Evolutionary conservation across 1,140 invertebrate species (phyloP).

Genomic region (Sycophila sp.): DNA sequence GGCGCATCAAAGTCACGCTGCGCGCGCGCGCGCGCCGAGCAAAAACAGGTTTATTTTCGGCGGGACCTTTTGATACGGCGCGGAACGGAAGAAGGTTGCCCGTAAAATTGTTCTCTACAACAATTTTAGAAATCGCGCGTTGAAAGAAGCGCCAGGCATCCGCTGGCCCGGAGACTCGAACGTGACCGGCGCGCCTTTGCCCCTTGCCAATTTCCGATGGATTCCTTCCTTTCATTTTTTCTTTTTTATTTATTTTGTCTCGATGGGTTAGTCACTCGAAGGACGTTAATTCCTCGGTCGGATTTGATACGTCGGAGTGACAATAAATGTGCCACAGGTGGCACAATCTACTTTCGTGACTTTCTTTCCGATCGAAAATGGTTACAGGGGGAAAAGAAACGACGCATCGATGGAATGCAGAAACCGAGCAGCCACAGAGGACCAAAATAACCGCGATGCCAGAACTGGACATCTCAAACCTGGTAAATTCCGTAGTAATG

Average conservation of each 20-base stretch:
- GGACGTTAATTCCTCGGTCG: no score
- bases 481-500: conserved; percentile 51
- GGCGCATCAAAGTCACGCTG: background rate
- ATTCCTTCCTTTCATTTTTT: background rate
- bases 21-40: background rate
- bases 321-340: no score
- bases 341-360: no score
- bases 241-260: background rate
- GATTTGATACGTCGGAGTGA: no score
- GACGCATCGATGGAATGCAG: conserved; percentile 52
- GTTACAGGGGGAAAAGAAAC: no score
- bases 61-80: background rate
- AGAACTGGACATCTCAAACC: conserved; percentile 64
- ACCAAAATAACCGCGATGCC: conserved; percentile 59
- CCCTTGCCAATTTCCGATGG: conserved; percentile 19
- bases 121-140: conserved; percentile 24
- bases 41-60: conserved; percentile 3
- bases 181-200: background rate
- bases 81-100: background rate
- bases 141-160: background rate
- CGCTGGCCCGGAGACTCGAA: background rate
- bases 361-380: conserved; percentile 12
- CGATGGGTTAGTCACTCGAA: background rate
- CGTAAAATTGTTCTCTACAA: conserved; percentile 9
- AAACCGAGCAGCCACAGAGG: conserved; percentile 35